phyloP scores from a whole-genome alignment of 2,797 vertebrate genomes.

The Austrolebias charrua region DNA sequence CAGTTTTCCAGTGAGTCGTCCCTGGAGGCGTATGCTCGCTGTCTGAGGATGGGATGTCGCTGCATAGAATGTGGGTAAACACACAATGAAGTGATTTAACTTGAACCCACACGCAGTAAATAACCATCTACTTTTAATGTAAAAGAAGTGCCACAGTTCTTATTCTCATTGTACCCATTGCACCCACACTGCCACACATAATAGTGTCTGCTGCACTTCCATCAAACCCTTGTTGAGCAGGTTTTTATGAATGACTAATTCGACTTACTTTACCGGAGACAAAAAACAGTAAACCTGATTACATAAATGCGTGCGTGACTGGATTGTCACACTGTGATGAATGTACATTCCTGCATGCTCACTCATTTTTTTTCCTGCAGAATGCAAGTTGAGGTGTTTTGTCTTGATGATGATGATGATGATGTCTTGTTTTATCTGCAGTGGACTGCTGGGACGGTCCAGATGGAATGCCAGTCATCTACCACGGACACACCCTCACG shows the following conservation, averaged over 20 bases:
- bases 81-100: constrained; percentile 9
- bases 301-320: neutral
- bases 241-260: constrained; percentile 27
- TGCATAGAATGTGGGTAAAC: constrained; percentile 92
- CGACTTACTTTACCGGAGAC: too few relatives aligned
- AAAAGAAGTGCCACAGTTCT: constrained; percentile 20
- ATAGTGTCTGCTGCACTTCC: neutral
- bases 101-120: constrained; percentile 10
- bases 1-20: constrained; percentile 99
- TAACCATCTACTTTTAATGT: constrained; percentile 26
- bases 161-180: neutral
- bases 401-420: neutral
- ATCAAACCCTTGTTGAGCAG: constrained; percentile 44
- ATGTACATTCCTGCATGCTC: neutral
- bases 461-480: constrained; percentile 97
- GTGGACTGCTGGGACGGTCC: constrained; percentile 99
- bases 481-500: constrained; percentile 97
- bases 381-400: neutral
- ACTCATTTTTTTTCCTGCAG: neutral
- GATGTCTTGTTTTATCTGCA: constrained; percentile 57
- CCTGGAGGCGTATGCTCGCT: constrained; percentile 96
- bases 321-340: neutral
- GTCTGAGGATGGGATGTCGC: constrained; percentile 97
- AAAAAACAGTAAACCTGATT: constrained; percentile 11
- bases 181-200: constrained; percentile 13